Base-by-base conservation (phyloP, 1,140 invertebrate genomes). In the Halesus radiatus region DNA sequence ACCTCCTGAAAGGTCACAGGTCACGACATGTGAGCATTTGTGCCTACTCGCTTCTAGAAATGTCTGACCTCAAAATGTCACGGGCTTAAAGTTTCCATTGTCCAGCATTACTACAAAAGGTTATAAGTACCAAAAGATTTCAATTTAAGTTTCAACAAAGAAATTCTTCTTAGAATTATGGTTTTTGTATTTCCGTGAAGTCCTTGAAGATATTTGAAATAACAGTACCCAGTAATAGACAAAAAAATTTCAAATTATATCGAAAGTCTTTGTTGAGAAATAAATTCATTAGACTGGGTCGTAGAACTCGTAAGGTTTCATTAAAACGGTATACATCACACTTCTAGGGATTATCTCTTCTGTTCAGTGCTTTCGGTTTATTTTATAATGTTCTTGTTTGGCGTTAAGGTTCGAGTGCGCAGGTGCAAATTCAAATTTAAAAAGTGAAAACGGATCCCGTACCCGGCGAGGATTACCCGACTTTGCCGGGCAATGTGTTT, bases 401-500 rank as follows among this genome's bases (percentile, higher is more conserved):
- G 10, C 1, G 37, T 37, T 37, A 37, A 6, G 37, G 37, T 45
- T 13, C 0, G 29, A 10, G 66, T 70, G 70, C 70, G 53, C 70
- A 74, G 70, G 70, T 74, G 70, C 70, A 52, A 37, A 74, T 56
- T 74, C 70, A 32, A 74, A 74, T 74, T 74, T 74, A 74, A 74
- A 74, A 74, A 74, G 70, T 74, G 70, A 74, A 74, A 74, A 74
- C 70, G 70, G 70, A 74, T 26, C 70, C 26, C 45, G 32, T 74
- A 26, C 23, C 70, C 23, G 70, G 22, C 52, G 15, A 15, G 70
- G 70, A 56, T 56, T 74, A 74, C 53, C 70, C 70, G 50, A 22
- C 70, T 56, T 74, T 32, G 70, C 70, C 53, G 70, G 70, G 79
- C 73, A 80, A 80, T 80, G 60, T 73, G 74, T 80, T 80, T 76